phyloP scores from a whole-genome alignment of 2,888 invertebrate species.

The Trisateles emortualis region DNA sequence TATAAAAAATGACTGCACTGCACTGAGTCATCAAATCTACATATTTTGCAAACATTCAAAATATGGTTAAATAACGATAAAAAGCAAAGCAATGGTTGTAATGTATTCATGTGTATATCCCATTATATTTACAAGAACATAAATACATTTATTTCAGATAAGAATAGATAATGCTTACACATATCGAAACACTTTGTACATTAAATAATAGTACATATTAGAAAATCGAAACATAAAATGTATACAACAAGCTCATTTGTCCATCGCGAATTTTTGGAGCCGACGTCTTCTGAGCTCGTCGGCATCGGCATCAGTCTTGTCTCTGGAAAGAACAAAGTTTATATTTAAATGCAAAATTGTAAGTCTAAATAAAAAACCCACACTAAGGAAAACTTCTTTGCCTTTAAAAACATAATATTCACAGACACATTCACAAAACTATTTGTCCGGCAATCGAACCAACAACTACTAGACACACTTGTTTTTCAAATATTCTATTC shows the following conservation, averaged over 20 bases:
- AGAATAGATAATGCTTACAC: constrained; percentile 83
- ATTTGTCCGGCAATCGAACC: too few relatives aligned
- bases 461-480: too few relatives aligned
- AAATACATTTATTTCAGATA: constrained; percentile 80
- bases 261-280: constrained; percentile 90
- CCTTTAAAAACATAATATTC: too few relatives aligned
- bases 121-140: constrained; percentile 86
- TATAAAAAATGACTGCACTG: too few relatives aligned
- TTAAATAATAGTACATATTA: constrained; percentile 77
- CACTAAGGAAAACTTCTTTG: too few relatives aligned
- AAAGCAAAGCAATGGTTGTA: constrained; percentile 58
- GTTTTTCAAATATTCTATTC: too few relatives aligned
- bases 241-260: constrained; percentile 73
- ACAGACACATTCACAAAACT: too few relatives aligned
- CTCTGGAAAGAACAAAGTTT: constrained; percentile 60
- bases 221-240: constrained; percentile 69
- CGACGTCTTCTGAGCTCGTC: constrained; percentile 92
- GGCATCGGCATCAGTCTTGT: constrained; percentile 83
- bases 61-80: constrained; percentile 30
- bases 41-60: constrained; percentile 6
- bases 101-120: constrained; percentile 84
- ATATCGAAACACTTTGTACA: constrained; percentile 84
- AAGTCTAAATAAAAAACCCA: too few relatives aligned
- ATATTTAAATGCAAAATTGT: too few relatives aligned
- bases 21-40: too few relatives aligned